A percentile compares a stretch with the other conserved stretches of the same genome.
These are phyloP conservation scores for Onychostruthus taczanowskii DNA, from an alignment of 2,113 vertebrate species.

Conservation along the genomic window DNA sequence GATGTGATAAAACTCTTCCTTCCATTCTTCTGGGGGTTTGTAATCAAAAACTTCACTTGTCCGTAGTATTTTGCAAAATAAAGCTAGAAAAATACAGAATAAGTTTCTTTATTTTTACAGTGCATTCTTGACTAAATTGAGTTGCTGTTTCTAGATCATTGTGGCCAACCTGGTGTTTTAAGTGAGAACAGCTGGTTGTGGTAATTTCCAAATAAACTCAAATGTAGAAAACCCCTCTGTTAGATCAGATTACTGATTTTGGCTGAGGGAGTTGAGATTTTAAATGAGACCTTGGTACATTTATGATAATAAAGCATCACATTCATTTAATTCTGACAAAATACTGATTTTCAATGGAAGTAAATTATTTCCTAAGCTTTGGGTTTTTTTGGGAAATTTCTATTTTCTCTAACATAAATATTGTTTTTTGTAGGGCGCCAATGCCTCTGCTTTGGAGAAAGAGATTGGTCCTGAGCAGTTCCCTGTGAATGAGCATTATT, in stretches of 20 bases:
- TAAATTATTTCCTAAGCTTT: not conserved
- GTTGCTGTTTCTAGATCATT: not conserved
- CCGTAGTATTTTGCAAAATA: not conserved
- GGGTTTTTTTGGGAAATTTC: not conserved
- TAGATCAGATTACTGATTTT: not conserved
- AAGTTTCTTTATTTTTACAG: not conserved
- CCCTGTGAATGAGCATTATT: slow-evolving; percentile 94
- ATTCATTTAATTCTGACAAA: not conserved
- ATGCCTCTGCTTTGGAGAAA: slow-evolving; percentile 98
- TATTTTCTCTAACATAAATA: not conserved
- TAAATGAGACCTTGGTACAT: not conserved
- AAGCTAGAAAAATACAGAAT: not conserved
- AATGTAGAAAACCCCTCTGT: not conserved
- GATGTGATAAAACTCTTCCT: not conserved
- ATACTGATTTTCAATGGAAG: not conserved
- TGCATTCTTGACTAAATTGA: not conserved
- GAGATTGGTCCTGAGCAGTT: slow-evolving; percentile 96
- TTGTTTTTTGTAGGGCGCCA: slow-evolving; percentile 81
- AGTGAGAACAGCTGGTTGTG: not conserved
- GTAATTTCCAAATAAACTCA: not conserved
- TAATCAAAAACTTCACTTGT: not conserved
- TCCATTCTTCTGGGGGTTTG: not conserved
- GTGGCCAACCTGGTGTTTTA: not conserved
- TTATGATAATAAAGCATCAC: not conserved
- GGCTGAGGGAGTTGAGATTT: not conserved